Evolutionary conservation across 2,797 vertebrate species (phyloP).

Genomic region (Rhincodon typus): DNA sequence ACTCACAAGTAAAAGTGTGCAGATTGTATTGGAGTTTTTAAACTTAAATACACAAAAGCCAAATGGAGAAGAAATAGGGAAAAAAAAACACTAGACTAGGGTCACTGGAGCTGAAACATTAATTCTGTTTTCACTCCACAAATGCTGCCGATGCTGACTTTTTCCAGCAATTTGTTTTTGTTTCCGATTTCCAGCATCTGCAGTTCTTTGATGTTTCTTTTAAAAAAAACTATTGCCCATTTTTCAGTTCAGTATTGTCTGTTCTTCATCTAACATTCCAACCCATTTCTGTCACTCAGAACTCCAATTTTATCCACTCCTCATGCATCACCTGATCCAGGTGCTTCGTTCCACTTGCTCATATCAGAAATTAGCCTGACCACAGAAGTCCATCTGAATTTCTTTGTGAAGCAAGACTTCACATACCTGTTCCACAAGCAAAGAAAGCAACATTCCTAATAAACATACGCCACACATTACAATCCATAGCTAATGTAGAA

Average conservation of each 20-base stretch:
- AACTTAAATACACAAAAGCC: background rate
- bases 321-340: background rate
- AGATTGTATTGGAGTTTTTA: background rate
- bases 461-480: background rate
- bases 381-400: background rate
- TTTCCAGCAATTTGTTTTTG: too few species aligned
- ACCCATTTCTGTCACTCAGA: background rate
- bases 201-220: too few species aligned
- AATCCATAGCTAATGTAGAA: background rate
- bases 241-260: background rate
- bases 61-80: background rate
- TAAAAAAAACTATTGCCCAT: background rate
- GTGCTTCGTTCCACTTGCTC: background rate
- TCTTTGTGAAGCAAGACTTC: background rate
- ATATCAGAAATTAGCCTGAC: background rate
- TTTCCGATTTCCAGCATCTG: too few species aligned
- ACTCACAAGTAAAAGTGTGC: background rate
- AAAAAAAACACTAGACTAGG: background rate
- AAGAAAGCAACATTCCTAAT: slow-evolving; percentile 19
- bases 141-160: too few species aligned
- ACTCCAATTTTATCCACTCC: slow-evolving; percentile 1
- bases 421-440: background rate
- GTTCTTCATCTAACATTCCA: background rate
- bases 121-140: too few species aligned
- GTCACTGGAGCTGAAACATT: too few species aligned